phyloP scores from a whole-genome alignment of 2,888 invertebrate genomes.

The Apotomis capreana region DNA sequence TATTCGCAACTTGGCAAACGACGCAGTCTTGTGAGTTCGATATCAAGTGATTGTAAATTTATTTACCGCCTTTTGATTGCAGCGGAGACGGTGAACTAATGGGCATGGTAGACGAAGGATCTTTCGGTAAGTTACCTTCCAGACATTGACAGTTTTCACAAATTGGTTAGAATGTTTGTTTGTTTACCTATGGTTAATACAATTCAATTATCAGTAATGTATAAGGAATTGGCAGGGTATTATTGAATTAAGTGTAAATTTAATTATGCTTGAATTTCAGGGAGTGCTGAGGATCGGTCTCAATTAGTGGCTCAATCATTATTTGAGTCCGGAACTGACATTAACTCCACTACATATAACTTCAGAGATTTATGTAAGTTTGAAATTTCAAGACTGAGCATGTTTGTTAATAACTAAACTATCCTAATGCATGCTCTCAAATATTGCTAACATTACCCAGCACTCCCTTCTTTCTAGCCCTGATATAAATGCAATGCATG shows the following conservation, averaged over 20 bases:
- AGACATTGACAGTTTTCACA: conserved; percentile 10
- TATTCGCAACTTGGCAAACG: conserved; percentile 73
- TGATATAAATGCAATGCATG: background rate
- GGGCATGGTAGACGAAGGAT: conserved; percentile 75
- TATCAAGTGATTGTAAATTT: conserved; percentile 52
- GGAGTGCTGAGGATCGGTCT: conserved; percentile 73
- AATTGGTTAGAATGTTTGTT: conserved; percentile 41
- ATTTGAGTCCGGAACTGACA: conserved; percentile 80
- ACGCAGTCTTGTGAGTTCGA: conserved; percentile 50
- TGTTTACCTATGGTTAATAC: conserved; percentile 48
- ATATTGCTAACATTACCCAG: background rate
- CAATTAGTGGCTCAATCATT: conserved; percentile 82
- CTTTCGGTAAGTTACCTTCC: conserved; percentile 65
- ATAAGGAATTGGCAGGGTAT: conserved; percentile 37
- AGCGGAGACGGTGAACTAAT: conserved; percentile 78
- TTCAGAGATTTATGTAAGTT: conserved; percentile 75
- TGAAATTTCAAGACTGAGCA: background rate
- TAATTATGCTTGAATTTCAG: conserved; percentile 69
- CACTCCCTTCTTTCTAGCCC: background rate
- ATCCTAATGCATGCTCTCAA: background rate
- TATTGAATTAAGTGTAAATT: conserved; percentile 64
- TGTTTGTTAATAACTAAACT: background rate
- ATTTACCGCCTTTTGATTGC: conserved; percentile 60
- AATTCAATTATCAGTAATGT: conserved; percentile 56
- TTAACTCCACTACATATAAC: conserved; percentile 65